phyloP scores from a whole-genome alignment of 2,113 vertebrate species.

The Cettia cetti region DNA sequence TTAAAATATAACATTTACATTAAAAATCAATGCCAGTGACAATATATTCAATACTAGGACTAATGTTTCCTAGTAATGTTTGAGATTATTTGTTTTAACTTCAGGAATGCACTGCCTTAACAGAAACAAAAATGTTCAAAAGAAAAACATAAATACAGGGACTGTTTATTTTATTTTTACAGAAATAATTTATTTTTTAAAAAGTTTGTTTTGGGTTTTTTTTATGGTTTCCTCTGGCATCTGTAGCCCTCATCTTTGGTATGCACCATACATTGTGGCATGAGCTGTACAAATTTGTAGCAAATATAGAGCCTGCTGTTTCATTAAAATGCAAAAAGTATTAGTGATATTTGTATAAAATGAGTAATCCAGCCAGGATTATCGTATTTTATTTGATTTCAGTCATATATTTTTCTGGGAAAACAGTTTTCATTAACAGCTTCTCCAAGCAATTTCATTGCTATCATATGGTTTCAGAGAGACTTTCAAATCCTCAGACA shows the following conservation, averaged over 20 bases:
- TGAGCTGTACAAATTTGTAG: background rate
- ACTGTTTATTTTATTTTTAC: background rate
- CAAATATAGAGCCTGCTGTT: background rate
- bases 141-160: background rate
- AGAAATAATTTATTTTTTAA: background rate
- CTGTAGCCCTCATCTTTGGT: background rate
- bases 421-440: background rate
- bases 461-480: background rate
- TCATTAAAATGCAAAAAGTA: background rate
- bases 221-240: background rate
- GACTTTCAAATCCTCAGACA: background rate
- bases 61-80: background rate
- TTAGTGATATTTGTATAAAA: background rate
- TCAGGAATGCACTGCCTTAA: background rate
- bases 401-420: background rate
- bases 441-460: background rate
- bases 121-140: background rate
- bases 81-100: background rate
- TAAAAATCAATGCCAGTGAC: background rate
- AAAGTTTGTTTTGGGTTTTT: background rate
- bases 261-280: background rate
- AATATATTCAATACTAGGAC: background rate
- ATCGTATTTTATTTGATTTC: background rate
- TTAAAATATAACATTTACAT: background rate
- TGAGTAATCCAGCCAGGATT: background rate